Evolutionary conservation across 2,888 invertebrate genomes (phyloP).

Genomic region (Pollenia labialis): DNA sequence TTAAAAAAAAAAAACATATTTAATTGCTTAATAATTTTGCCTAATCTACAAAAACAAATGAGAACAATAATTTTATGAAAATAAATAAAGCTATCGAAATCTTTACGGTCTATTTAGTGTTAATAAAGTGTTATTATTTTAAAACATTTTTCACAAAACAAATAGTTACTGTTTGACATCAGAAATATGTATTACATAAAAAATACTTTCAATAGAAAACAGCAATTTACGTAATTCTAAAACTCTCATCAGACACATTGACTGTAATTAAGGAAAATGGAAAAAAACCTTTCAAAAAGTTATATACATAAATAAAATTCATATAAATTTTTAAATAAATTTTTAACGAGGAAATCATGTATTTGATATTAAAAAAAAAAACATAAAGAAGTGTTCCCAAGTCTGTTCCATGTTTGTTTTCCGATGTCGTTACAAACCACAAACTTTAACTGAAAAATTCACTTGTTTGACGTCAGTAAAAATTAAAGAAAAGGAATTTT

Average conservation of each 20-base stretch:
- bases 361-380: background rate
- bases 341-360: conserved; percentile 39
- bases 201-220: conserved; percentile 3
- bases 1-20: too few species aligned
- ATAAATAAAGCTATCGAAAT: background rate
- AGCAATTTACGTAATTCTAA: conserved; percentile 20
- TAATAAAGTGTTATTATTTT: background rate
- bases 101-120: conserved; percentile 8
- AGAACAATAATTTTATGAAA: too few species aligned
- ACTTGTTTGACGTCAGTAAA: conserved; percentile 33
- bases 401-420: background rate
- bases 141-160: background rate
- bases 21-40: too few species aligned
- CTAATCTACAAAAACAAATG: too few species aligned
- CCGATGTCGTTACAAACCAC: background rate
- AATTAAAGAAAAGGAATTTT: background rate
- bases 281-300: conserved; percentile 12
- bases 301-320: conserved; percentile 16
- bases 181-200: conserved; percentile 6
- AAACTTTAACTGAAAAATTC: background rate
- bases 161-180: background rate
- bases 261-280: conserved; percentile 39
- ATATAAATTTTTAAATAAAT: conserved; percentile 52
- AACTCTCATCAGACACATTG: conserved; percentile 8
- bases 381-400: background rate